A percentile compares a stretch with the other conserved stretches of the same genome.
Evolutionary conservation across 2,888 invertebrate genomes (phyloP).

Genomic region (Brenthis daphne): DNA sequence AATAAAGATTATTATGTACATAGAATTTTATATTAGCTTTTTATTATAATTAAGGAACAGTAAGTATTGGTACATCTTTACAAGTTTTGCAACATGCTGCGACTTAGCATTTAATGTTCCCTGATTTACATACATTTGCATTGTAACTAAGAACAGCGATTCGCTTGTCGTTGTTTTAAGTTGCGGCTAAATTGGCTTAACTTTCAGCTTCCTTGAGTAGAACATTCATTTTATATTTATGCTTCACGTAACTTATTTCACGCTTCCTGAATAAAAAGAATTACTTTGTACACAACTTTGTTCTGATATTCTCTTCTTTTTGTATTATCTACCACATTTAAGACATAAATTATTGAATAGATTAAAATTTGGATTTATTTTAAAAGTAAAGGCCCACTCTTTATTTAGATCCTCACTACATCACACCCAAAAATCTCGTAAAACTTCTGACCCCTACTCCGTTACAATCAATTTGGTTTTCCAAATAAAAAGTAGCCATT

Average conservation of each 20-base stretch:
- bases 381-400: background rate
- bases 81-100: slow-evolving; percentile 27
- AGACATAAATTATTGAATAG: background rate
- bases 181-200: slow-evolving; percentile 30
- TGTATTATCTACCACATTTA: background rate
- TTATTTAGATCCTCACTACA: background rate
- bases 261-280: slow-evolving; percentile 8
- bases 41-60: background rate
- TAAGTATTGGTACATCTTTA: slow-evolving; percentile 23
- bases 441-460: too few relatives aligned
- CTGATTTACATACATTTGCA: slow-evolving; percentile 66
- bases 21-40: background rate
- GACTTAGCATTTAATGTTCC: slow-evolving; percentile 24
- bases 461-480: too few relatives aligned
- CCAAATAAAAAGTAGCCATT: too few relatives aligned
- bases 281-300: too few relatives aligned
- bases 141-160: slow-evolving; percentile 47
- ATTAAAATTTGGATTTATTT: background rate
- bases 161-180: slow-evolving; percentile 42
- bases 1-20: too few relatives aligned
- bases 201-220: slow-evolving; percentile 20
- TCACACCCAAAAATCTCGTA: too few relatives aligned
- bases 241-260: slow-evolving; percentile 1
- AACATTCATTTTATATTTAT: slow-evolving; percentile 17
- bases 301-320: background rate